These are phyloP conservation scores for Chloropsis hardwickii DNA, from an alignment of 2,113 vertebrate species.

Conservation along the genomic window DNA sequence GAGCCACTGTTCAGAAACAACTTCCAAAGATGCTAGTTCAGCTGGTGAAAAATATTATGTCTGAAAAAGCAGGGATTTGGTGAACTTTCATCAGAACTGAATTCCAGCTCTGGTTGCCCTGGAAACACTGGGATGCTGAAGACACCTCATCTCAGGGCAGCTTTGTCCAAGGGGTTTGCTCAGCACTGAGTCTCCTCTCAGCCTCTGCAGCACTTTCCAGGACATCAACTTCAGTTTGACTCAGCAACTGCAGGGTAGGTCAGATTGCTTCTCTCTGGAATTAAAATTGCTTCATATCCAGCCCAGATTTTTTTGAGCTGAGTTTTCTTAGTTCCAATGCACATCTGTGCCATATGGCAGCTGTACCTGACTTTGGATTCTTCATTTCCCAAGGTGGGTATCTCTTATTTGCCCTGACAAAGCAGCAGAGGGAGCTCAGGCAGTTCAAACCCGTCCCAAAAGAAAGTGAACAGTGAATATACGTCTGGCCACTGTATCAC, in stretches of 20 bases:
- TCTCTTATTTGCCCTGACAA: background rate
- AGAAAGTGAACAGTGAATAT: background rate
- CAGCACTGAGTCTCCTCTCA: fast-evolving
- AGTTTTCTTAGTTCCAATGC: background rate
- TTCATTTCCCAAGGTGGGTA: background rate
- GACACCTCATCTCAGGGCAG: background rate
- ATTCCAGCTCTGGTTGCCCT: background rate
- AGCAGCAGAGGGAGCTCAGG: background rate
- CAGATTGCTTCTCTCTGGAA: background rate
- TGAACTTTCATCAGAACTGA: slow-evolving; percentile 4
- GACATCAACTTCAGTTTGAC: background rate
- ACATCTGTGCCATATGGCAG: background rate
- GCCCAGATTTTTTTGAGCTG: background rate
- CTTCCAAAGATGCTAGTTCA: background rate
- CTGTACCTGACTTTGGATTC: background rate
- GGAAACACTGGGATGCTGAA: slow-evolving; percentile 21
- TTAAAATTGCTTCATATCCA: background rate
- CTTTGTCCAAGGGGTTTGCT: background rate
- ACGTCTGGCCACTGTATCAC: background rate
- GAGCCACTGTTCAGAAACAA: background rate
- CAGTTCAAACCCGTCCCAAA: background rate
- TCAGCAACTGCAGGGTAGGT: background rate
- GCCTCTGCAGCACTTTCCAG: background rate
- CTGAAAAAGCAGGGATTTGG: background rate
- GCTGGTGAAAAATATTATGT: background rate